Evolutionary conservation across 2,797 vertebrate species (phyloP), one percentile per base, ranked within the genome.

Genomic region (Synaphobranchus kaupii): DNA sequence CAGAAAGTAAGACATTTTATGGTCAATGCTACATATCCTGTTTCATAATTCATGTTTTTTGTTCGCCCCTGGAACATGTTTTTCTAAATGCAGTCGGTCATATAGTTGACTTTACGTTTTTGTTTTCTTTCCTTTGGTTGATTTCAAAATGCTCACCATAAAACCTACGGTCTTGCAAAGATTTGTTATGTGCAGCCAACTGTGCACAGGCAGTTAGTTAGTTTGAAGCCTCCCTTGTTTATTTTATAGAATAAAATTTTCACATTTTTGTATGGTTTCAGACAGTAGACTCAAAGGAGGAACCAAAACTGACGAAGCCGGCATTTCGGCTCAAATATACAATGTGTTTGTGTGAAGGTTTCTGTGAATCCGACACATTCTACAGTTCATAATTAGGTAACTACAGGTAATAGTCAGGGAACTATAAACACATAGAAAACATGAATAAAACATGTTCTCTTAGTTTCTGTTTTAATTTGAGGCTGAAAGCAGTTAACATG

Each of bases 1-100:
- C 76, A 83, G 86, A 71, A 92, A 87, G 91, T 92, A 91, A 92
- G 92, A 88, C 13, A 34, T 39, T 20, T 78, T 78, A 13, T 47
- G 39, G 39, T 39, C 22, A 71, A 71, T 47, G 48, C 84, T 86
- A 68, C 31, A 88, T 80, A 52, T 86, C 71, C 50, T 88, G 83
- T 87, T 88, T 81, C 68, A 15, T 34, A 15, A 15, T 31, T 2
- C 81, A 68, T 84, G 63, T 84, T 58, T 84, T 58, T 86, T 87
- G 31, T 81, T 87, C 71, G 28, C 87, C 39, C 88, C 71, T 85
- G 56, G 68, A 63, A 84, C 63, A 25, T 25, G 20, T 81, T 71
- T 82, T 88, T 66, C 86, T 87, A 84, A 47, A 56, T 50, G 50
- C 76, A 50, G 86, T 88, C n/a, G 80, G 60, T 85, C 25, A 54